Evolutionary conservation across 2,888 invertebrate genomes (phyloP).

Genomic region (Homarus gammarus): DNA sequence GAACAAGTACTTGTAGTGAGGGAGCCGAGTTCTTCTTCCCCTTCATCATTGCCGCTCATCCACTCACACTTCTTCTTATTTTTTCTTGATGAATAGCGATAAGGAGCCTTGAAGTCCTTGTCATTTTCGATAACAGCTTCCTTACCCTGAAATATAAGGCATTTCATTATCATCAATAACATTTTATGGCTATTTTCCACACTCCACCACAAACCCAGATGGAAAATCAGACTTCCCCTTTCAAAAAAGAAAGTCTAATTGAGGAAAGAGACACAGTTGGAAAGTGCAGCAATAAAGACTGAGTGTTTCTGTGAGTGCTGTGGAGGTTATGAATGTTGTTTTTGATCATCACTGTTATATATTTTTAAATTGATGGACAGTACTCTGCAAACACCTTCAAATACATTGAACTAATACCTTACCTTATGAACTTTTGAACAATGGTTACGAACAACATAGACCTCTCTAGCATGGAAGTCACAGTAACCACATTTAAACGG

Average conservation of each 20-base stretch:
- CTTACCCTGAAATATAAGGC: slow-evolving; percentile 38
- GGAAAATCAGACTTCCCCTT: no score
- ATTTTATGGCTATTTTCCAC: no score
- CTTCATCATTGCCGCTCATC: background rate
- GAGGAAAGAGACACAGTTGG: no score
- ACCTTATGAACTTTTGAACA: slow-evolving; percentile 75
- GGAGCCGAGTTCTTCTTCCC: background rate
- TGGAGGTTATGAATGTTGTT: no score
- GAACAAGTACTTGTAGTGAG: background rate
- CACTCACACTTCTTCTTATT: background rate
- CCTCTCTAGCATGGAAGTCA: slow-evolving; percentile 76
- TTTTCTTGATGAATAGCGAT: slow-evolving; percentile 28
- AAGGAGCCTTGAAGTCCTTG: slow-evolving; percentile 49
- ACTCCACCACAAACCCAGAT: no score
- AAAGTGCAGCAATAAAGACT: no score
- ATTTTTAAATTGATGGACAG: no score
- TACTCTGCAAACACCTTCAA: no score
- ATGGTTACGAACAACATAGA: slow-evolving; percentile 76
- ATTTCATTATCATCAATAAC: background rate
- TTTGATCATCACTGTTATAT: no score
- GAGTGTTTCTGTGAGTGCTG: no score
- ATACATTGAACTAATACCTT: slow-evolving; percentile 3
- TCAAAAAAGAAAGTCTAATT: no score
- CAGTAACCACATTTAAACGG: slow-evolving; percentile 76
- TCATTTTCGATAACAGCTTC: slow-evolving; percentile 14